Evolutionary conservation across 2,888 invertebrate species (phyloP).

Genomic region (Lissonota sp.): DNA sequence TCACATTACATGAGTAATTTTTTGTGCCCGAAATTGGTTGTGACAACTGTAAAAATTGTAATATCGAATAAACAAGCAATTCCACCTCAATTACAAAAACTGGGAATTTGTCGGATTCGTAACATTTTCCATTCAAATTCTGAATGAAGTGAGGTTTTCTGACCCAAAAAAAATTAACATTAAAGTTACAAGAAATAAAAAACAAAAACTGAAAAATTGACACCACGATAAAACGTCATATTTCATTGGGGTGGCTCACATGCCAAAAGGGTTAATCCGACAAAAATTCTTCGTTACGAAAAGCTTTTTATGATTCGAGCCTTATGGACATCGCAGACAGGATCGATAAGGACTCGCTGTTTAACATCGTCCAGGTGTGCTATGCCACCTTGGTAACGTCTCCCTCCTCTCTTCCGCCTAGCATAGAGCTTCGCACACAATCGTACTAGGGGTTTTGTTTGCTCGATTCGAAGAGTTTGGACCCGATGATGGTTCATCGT

Average conservation of each 20-base stretch:
- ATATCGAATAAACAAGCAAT: no score
- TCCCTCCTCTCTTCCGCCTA: conserved; percentile 40
- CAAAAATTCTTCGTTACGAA: conserved; percentile 33
- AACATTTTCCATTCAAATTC: no score
- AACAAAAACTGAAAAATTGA: no score
- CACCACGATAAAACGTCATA: conserved; percentile 5
- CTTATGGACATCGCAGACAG: conserved; percentile 14
- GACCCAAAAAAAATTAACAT: no score
- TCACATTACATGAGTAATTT: no score
- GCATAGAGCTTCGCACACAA: conserved; percentile 32
- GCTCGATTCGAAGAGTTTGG: conserved; percentile 35
- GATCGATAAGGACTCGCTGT: conserved; percentile 66
- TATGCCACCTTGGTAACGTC: conserved; percentile 69
- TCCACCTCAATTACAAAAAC: no score
- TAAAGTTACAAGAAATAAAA: no score
- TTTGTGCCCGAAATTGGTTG: no score
- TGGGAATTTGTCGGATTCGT: no score
- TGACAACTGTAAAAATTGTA: no score
- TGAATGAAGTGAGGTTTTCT: no score
- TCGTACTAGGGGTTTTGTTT: conserved; percentile 39
- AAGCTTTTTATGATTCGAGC: conserved; percentile 16
- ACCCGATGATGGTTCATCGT: background rate
- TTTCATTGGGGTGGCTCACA: no score
- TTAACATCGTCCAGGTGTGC: conserved; percentile 65
- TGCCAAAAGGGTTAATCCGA: conserved; percentile 26